These are phyloP conservation scores for Drosophila anomalata DNA, from an alignment of 2,888 invertebrate genomes.

Conservation along the genomic window DNA sequence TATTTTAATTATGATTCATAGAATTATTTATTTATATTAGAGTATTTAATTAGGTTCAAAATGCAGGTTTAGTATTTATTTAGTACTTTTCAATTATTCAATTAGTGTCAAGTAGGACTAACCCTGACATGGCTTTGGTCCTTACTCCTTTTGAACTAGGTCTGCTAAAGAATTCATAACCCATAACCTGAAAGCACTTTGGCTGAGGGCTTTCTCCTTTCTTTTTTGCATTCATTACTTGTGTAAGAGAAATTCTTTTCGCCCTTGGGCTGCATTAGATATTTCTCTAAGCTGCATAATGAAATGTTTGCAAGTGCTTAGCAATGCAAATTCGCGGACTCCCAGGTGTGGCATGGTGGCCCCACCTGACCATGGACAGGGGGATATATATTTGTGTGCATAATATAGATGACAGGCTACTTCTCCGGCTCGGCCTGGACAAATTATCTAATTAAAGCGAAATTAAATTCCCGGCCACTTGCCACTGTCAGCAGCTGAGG, in stretches of 20 bases:
- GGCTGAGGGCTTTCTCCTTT: constrained; percentile 3
- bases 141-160: constrained; percentile 4
- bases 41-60: background rate
- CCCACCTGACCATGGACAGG: constrained; percentile 1
- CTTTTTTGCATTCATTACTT: constrained; percentile 11
- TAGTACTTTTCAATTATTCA: background rate
- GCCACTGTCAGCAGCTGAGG: constrained; percentile 45
- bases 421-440: constrained; percentile 16
- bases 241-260: constrained; percentile 12
- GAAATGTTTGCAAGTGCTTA: constrained; percentile 71
- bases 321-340: constrained; percentile 62
- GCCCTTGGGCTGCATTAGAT: constrained; percentile 40
- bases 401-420: constrained; percentile 8
- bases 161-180: constrained; percentile 7
- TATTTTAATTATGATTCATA: background rate
- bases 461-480: constrained; percentile 35
- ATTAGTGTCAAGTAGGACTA: constrained; percentile 6
- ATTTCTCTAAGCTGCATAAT: constrained; percentile 66
- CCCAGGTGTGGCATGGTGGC: constrained; percentile 29
- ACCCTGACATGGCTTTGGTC: constrained; percentile 14
- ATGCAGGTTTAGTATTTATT: background rate
- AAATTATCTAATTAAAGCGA: constrained; percentile 71
- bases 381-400: constrained; percentile 2
- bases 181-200: constrained; percentile 7
- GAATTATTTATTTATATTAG: background rate